Conservation (phyloP, 2,113 vertebrate species). For the Myrmecobius fasciatus region DNA sequence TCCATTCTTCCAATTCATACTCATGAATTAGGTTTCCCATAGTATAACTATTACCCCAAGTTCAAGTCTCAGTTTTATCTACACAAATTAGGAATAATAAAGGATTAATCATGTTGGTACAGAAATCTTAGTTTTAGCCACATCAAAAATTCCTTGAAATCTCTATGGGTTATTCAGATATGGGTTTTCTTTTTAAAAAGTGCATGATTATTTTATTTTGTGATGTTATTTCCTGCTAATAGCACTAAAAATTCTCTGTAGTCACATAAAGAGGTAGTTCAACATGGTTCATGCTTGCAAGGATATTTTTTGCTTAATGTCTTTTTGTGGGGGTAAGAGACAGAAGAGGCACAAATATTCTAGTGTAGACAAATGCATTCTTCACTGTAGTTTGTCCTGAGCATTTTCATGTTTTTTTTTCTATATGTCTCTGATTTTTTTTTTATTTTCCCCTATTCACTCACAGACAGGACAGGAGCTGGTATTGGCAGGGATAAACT, state of each 20-base stretch:
- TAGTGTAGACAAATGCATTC: conserved; percentile 43
- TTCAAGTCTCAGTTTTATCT: conserved; percentile 28
- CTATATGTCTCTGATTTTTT: conserved; percentile 73
- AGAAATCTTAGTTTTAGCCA: not conserved
- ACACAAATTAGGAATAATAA: conserved; percentile 29
- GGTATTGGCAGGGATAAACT: conserved; percentile 69
- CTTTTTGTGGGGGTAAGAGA: conserved; percentile 32
- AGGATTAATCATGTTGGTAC: not conserved
- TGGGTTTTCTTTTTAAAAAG: conserved; percentile 14
- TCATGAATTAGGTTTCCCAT: not conserved
- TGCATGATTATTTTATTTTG: not conserved
- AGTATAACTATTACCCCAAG: not conserved
- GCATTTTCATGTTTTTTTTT: conserved; percentile 59
- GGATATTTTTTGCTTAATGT: conserved; percentile 2
- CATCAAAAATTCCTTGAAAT: conserved; percentile 41
- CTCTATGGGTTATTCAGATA: conserved; percentile 21
- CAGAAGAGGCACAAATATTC: conserved; percentile 43
- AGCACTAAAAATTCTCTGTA: not conserved
- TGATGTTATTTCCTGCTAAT: conserved; percentile 5
- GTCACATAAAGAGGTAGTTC: conserved; percentile 41
- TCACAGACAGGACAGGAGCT: conserved; percentile 47
- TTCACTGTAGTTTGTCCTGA: conserved; percentile 37
- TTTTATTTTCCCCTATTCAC: conserved; percentile 65
- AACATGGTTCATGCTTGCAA: not conserved
- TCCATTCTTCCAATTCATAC: not conserved